phyloP scores from a whole-genome alignment of 2,888 invertebrate species.

The Neuroscelio doddi region DNA sequence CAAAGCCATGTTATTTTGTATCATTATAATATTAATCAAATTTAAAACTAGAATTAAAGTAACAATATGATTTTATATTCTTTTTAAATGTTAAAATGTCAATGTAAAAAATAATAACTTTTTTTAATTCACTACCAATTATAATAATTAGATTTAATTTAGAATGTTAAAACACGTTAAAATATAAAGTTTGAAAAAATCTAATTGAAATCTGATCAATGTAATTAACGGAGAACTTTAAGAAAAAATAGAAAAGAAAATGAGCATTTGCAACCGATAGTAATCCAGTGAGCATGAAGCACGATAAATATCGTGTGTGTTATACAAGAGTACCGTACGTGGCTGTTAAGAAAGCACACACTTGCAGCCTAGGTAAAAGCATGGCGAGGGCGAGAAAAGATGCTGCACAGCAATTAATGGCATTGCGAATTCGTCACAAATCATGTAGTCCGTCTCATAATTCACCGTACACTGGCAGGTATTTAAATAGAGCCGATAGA shows the following conservation, averaged over 20 bases:
- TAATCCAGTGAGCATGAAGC: conserved; percentile 35
- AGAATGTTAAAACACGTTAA: too few species aligned
- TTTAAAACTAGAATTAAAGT: too few species aligned
- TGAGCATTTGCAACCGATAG: conserved; percentile 27
- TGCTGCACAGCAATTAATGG: conserved; percentile 68
- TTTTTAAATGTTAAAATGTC: too few species aligned
- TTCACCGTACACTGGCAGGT: conserved; percentile 63
- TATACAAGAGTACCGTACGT: conserved; percentile 37
- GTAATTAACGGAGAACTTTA: conserved; percentile 56
- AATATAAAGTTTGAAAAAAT: too few species aligned
- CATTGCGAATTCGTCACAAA: conserved; percentile 66
- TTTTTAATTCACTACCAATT: too few species aligned
- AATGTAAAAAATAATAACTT: too few species aligned
- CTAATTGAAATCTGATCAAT: too few species aligned
- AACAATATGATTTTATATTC: too few species aligned
- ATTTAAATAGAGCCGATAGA: conserved; percentile 69
- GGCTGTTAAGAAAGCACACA: conserved; percentile 16
- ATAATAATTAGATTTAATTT: too few species aligned
- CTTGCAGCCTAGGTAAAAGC: conserved; percentile 17
- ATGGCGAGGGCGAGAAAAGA: conserved; percentile 66
- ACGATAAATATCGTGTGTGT: conserved; percentile 38
- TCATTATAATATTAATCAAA: too few species aligned
- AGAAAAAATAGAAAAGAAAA: conserved; percentile 38
- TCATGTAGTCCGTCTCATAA: conserved; percentile 67
- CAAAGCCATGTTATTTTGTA: too few species aligned